Base-by-base conservation (phyloP, 2,888 invertebrate species). In the Autographa gamma region DNA sequence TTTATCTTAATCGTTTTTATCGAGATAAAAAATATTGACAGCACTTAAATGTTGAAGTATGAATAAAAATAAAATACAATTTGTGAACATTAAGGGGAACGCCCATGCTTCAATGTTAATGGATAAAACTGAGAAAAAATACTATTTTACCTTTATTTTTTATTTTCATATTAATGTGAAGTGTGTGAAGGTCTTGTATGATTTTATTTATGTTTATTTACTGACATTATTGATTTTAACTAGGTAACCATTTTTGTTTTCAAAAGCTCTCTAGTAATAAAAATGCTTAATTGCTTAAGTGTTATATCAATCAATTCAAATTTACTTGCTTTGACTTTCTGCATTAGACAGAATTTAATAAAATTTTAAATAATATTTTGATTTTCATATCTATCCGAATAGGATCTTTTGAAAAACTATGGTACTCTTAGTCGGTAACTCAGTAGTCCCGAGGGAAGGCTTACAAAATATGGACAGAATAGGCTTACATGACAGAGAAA, bases 381-480 rank as follows among this genome's bases (percentile, higher is more conserved):
- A 34, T 34, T 34, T 9, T 6, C 18, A 19, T 19, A 11, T 19
- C 9, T 4, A 25, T 8, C 77, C 78, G 85, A 85, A 85, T 85
- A 83, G 62, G 76, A 74, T 65, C 72, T 60, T 59, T 74, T 81
- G 52, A 54, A 72, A 80, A 76, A 69, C 74, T 64, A 81, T 83
- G 74, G 78, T 74, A 76, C 84, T 81, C 75, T 77, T 73, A 78
- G 61, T 66, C 71, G 71, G 70, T 74, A 79, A 83, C 70, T 81
- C 77, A 74, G 81, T 72, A 82, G 77, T 87, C 84, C 86, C 81
- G 54, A 58, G 87, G 86, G 85, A 88, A 86, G 83, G 76, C 79
- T 69, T 65, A 81, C 77, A 62, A 86, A 85, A 86, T 86, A 79
- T 71, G 64, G 65, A 38, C 63, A 74, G 62, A 72, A 60, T 77